These are phyloP conservation scores for Leptopilina boulardi DNA, from an alignment of 1,140 invertebrate genomes.

Conservation along the genomic window DNA sequence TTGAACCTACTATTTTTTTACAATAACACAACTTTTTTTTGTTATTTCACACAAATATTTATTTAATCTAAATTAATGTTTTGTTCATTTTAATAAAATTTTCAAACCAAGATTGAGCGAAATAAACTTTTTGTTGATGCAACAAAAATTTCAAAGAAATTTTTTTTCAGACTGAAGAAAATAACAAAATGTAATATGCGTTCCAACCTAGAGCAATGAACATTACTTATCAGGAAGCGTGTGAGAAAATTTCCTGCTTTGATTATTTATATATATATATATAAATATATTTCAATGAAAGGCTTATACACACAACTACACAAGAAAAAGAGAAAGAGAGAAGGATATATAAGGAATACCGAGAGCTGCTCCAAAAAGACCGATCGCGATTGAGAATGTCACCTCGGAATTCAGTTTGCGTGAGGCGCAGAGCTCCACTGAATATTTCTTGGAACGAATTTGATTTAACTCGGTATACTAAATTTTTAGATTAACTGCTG, in stretches of 20 bases:
- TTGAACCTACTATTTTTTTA: too few species aligned
- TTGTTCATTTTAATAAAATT: too few species aligned
- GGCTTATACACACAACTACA: too few species aligned
- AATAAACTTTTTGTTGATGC: too few species aligned
- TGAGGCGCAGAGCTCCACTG: conserved; percentile 43
- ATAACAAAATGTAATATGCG: background rate
- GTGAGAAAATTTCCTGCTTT: conserved; percentile 19
- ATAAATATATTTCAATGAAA: too few species aligned
- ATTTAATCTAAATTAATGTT: too few species aligned
- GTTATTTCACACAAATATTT: too few species aligned
- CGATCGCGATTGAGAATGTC: conserved; percentile 61
- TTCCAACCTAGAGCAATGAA: conserved; percentile 20
- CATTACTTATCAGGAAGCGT: background rate
- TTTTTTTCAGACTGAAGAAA: too few species aligned
- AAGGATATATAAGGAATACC: conserved; percentile 38
- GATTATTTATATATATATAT: too few species aligned
- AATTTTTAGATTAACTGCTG: conserved; percentile 30
- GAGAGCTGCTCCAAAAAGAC: conserved; percentile 48
- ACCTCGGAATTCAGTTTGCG: conserved; percentile 60
- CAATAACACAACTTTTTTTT: too few species aligned
- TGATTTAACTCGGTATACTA: conserved; percentile 56
- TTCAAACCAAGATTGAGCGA: too few species aligned
- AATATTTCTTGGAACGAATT: conserved; percentile 61
- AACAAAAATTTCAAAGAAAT: too few species aligned
- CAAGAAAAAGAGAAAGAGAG: conserved; percentile 36